Conservation (phyloP, 1,140 invertebrate genomes). For the Elysia chlorotica region DNA sequence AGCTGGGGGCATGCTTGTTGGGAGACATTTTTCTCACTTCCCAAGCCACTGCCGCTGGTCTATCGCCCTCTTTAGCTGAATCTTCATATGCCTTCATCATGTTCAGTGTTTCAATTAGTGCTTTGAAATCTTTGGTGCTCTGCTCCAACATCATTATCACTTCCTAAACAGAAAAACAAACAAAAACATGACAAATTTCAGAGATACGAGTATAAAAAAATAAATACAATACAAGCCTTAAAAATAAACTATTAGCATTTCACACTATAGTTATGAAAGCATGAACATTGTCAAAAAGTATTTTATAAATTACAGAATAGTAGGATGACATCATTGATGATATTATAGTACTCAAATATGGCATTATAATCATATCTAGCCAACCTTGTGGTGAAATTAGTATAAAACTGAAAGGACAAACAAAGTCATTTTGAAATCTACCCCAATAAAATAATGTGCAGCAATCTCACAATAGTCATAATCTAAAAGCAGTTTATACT, state of each 20-base stretch:
- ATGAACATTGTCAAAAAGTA: background rate
- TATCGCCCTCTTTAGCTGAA: conserved; percentile 69
- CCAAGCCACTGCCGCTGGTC: conserved; percentile 89
- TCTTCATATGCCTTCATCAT: conserved; percentile 93
- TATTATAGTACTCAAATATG: too few species aligned
- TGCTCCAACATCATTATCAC: conserved; percentile 92
- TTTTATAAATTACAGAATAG: background rate
- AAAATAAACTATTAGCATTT: background rate
- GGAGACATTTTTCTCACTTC: conserved; percentile 92
- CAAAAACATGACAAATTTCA: too few species aligned
- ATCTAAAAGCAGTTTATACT: too few species aligned
- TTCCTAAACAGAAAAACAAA: conserved; percentile 75
- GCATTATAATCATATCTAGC: too few species aligned
- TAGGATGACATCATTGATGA: too few species aligned
- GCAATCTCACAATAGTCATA: too few species aligned
- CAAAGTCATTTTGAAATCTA: too few species aligned
- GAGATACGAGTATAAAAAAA: too few species aligned
- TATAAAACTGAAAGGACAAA: too few species aligned
- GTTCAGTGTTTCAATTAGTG: conserved; percentile 88
- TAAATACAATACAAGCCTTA: background rate
- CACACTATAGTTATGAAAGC: background rate
- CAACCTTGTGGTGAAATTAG: too few species aligned
- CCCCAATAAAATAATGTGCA: too few species aligned
- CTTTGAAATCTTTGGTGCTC: conserved; percentile 90
- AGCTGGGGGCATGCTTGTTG: conserved; percentile 56